Conservation (phyloP, 2,113 vertebrate genomes). For the Esox niger region DNA sequence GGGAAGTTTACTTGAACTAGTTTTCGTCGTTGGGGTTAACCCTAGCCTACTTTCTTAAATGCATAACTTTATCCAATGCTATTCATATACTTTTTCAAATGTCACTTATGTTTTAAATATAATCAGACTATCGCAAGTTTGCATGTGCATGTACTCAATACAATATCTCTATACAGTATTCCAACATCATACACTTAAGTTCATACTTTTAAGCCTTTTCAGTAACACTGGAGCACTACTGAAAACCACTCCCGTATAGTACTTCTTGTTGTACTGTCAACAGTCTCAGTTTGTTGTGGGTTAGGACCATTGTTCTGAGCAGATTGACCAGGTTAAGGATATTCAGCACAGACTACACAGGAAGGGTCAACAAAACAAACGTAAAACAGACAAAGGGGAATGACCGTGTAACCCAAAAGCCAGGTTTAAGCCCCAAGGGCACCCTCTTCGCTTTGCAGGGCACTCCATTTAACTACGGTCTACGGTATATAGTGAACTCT, state of each 20-base stretch:
- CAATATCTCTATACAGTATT: neutral
- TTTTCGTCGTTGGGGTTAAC: neutral
- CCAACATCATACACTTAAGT: neutral
- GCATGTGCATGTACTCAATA: neutral
- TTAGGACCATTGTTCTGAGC: constrained; percentile 28
- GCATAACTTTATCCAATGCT: neutral
- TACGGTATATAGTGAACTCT: too few relatives aligned
- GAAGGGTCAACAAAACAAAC: constrained; percentile 5
- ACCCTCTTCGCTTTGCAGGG: too few relatives aligned
- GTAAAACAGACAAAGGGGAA: constrained; percentile 35
- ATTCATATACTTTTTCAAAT: neutral
- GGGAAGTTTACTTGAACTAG: neutral
- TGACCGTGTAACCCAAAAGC: constrained; percentile 13
- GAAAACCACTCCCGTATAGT: neutral
- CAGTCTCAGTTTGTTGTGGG: constrained; percentile 28
- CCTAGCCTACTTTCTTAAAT: neutral
- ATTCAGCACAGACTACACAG: neutral
- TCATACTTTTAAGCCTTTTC: neutral
- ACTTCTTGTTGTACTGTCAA: neutral
- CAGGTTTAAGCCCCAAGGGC: neutral
- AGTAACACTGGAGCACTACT: neutral
- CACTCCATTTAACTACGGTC: too few relatives aligned
- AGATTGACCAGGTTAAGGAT: constrained; percentile 13
- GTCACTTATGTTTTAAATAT: neutral
- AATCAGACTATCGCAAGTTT: neutral